phyloP scores from a whole-genome alignment of 2,888 invertebrate species.

The Periphyllus acericola region DNA sequence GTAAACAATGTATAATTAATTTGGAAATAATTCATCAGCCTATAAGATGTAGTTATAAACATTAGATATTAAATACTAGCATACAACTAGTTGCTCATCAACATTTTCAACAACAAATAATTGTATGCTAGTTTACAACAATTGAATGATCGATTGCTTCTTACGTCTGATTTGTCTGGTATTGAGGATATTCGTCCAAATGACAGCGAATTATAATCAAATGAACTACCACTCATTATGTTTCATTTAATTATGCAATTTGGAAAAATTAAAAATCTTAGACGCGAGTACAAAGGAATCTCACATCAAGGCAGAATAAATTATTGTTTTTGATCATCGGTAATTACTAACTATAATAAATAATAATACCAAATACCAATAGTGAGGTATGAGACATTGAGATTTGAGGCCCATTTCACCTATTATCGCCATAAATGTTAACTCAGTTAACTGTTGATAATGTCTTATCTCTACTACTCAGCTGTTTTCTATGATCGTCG shows the following conservation, averaged over 20 bases:
- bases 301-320: neutral
- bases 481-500: too few relatives aligned
- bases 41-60: too few relatives aligned
- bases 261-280: neutral
- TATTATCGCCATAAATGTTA: neutral
- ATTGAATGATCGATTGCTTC: neutral
- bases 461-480: neutral
- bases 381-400: neutral
- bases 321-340: neutral
- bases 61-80: constrained; percentile 16
- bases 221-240: constrained; percentile 35
- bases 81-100: neutral
- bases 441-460: neutral
- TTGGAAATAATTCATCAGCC: too few relatives aligned
- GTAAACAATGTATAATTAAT: too few relatives aligned
- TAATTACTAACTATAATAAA: neutral
- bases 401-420: neutral
- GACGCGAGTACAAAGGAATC: neutral
- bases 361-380: neutral
- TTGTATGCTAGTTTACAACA: neutral
- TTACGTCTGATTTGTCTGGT: constrained; percentile 50
- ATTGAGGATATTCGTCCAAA: constrained; percentile 35
- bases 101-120: neutral
- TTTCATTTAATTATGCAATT: neutral
- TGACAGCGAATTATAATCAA: constrained; percentile 26